Evolutionary conservation across 2,888 invertebrate genomes (phyloP).

Genomic region (Caenorhabditis sp.): DNA sequence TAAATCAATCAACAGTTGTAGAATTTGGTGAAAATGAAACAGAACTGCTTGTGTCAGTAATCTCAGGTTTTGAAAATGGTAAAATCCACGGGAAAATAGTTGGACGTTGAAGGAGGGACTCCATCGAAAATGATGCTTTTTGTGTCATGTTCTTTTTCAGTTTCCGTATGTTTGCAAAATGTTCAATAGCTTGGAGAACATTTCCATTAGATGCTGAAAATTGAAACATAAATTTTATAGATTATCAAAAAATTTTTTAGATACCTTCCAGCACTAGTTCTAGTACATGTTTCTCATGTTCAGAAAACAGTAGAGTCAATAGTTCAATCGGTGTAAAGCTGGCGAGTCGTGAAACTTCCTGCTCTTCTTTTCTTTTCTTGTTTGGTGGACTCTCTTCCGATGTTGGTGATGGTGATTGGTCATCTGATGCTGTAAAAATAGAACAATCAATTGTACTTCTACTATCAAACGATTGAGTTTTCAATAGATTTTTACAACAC

Average conservation of each 20-base stretch:
- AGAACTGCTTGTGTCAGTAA: slow-evolving; percentile 15
- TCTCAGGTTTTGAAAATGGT: slow-evolving; percentile 13
- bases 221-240: too few species aligned
- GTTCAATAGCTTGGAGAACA: slow-evolving; percentile 86
- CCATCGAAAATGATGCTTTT: slow-evolving; percentile 42
- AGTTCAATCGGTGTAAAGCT: slow-evolving; percentile 79
- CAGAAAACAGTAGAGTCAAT: slow-evolving; percentile 85
- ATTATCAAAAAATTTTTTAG: background rate
- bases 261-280: slow-evolving; percentile 84
- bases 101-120: slow-evolving; percentile 26
- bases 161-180: slow-evolving; percentile 75
- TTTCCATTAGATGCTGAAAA: slow-evolving; percentile 84
- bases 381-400: slow-evolving; percentile 14
- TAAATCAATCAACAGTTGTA: slow-evolving; percentile 16
- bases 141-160: slow-evolving; percentile 9
- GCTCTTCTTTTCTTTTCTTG: slow-evolving; percentile 14
- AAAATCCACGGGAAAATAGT: slow-evolving; percentile 26
- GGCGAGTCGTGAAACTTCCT: slow-evolving; percentile 2
- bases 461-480: too few species aligned
- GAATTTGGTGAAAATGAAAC: slow-evolving; percentile 37
- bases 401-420: slow-evolving; percentile 12
- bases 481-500: slow-evolving; percentile 17
- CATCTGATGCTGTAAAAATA: background rate
- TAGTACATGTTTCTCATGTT: slow-evolving; percentile 79
- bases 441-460: too few species aligned